Evolutionary conservation across 2,797 vertebrate genomes (phyloP).

Genomic region (Semotilus atromaculatus): DNA sequence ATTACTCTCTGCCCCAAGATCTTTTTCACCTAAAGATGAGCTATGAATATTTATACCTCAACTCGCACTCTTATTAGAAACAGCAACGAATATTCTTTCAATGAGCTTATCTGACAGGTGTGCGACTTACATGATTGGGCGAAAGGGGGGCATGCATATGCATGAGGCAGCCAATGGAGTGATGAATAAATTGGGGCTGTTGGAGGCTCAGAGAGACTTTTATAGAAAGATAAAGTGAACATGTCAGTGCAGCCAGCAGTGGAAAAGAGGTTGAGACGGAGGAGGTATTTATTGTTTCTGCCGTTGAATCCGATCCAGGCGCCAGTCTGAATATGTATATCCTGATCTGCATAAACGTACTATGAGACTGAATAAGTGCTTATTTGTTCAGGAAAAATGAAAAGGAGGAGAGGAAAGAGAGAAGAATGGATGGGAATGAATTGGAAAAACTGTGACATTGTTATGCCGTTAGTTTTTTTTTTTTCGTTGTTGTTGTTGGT

Average conservation of each 20-base stretch:
- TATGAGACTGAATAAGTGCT: constrained; percentile 32
- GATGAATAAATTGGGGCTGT: constrained; percentile 51
- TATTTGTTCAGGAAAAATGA: constrained; percentile 13
- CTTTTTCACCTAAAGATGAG: constrained; percentile 5
- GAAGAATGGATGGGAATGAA: neutral
- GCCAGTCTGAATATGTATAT: constrained; percentile 35
- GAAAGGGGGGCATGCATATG: constrained; percentile 50
- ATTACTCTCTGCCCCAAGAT: constrained; percentile 26
- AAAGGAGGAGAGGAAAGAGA: constrained; percentile 1
- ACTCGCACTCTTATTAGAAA: constrained; percentile 41
- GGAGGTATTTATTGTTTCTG: constrained; percentile 45
- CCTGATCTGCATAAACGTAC: constrained; percentile 35
- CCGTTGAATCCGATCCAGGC: constrained; percentile 23
- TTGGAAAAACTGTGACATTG: neutral
- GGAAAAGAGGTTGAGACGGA: constrained; percentile 29
- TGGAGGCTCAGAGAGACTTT: constrained; percentile 44
- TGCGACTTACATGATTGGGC: constrained; percentile 45
- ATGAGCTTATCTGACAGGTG: constrained; percentile 48
- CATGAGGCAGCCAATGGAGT: constrained; percentile 48
- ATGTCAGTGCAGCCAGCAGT: constrained; percentile 45
- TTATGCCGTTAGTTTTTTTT: neutral
- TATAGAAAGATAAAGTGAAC: constrained; percentile 53
- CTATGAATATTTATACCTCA: constrained; percentile 52
- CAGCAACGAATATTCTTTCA: constrained; percentile 45
- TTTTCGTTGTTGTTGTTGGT: neutral